Evolutionary conservation across 2,113 vertebrate species (phyloP), one percentile per base, ranked within the genome.

Genomic region (Corythornis vintsioides): DNA sequence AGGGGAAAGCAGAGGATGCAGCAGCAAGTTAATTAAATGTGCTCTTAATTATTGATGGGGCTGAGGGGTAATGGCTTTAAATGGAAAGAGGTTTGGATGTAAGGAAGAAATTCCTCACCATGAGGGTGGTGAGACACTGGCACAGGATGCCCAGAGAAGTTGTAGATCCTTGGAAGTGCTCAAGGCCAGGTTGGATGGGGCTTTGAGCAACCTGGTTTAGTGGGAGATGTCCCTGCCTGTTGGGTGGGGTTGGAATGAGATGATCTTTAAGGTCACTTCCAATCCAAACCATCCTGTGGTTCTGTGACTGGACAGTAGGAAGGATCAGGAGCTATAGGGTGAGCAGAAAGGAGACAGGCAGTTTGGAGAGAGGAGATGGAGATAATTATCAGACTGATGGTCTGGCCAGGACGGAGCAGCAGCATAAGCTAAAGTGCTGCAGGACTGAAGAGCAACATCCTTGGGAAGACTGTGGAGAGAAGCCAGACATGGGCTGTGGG

Each of bases 401-500:
- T 18, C 38, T 65, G 77, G 31, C 45, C 8, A 12, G 74, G 22
- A 3, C 0, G 2, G 79, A 53, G 1, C 14, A 18, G 6, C 21
- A 26, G 14, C 10, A 1, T 29, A 25, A 33, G 43, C 38, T 29
- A 1, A 26, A 20, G 38, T 0, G 25, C 42, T 67, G 86, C 19
- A 19, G 18, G 16, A 4, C 12, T 13, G 25, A 17, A 8, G 29
- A 22, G 13, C 4, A 1, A 8, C 4, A 31, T 31, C 43, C 60
- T 29, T 9, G 31, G 66, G 71, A 28, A 48, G 17, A 3, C 20
- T 15, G n/a, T 15, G n/a, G 0, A 1, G 70, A 29, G 45, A 60
- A 70, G 29, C 22, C 1, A 2, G 38, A 9, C n/a, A 7, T 0
- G 4, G 45, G 38, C 42, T 10, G 52, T 0, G 1, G 13, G 79